These are phyloP conservation scores for Tetragnatha versicolor DNA, from an alignment of 1,140 invertebrate species.

Conservation along the genomic window DNA sequence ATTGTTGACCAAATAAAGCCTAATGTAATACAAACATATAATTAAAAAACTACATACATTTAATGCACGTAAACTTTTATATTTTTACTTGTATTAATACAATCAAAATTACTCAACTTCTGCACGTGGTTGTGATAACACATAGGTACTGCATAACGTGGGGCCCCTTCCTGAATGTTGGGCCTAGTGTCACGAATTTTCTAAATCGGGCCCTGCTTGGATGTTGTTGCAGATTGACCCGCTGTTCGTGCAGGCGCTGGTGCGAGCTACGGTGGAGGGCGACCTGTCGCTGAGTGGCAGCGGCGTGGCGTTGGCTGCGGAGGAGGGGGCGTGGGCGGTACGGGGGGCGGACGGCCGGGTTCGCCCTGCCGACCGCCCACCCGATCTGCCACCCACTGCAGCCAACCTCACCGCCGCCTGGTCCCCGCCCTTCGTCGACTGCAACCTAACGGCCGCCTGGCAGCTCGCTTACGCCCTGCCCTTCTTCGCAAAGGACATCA, in stretches of 20 bases:
- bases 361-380: background rate
- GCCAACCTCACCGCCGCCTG: constrained; percentile 90
- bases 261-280: constrained; percentile 54
- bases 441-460: constrained; percentile 79
- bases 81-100: too few species aligned
- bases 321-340: constrained; percentile 14
- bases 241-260: constrained; percentile 56
- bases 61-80: too few species aligned
- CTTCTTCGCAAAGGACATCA: constrained; percentile 95
- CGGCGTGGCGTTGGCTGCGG: constrained; percentile 51
- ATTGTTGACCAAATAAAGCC: too few species aligned
- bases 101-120: too few species aligned
- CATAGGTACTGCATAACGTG: too few species aligned
- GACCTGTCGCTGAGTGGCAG: constrained; percentile 51
- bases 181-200: too few species aligned
- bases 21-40: too few species aligned
- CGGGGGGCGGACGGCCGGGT: constrained; percentile 29
- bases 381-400: constrained; percentile 26
- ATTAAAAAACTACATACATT: too few species aligned
- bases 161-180: too few species aligned
- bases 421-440: constrained; percentile 93
- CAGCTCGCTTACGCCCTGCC: constrained; percentile 92
- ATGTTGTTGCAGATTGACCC: constrained; percentile 49
- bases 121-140: too few species aligned
- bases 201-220: too few species aligned